Evolutionary conservation across 2,797 vertebrate genomes (phyloP).

Genomic region (Craterocephalus amniculus): DNA sequence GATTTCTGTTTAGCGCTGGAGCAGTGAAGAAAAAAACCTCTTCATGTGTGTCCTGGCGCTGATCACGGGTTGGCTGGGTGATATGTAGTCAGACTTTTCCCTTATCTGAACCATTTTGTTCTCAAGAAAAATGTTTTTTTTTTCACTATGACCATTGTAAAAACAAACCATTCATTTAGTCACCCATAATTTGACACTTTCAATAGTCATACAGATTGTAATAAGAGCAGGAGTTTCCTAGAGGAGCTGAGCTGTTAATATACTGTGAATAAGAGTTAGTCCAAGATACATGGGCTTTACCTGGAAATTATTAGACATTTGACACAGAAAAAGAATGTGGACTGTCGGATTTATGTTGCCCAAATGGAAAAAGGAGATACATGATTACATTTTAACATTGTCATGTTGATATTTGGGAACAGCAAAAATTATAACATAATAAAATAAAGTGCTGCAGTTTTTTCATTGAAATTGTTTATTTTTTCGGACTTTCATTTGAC

Average conservation of each 20-base stretch:
- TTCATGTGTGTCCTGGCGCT: conserved; percentile 73
- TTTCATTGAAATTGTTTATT: background rate
- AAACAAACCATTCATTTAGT: conserved; percentile 25
- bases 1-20: conserved; percentile 66
- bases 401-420: background rate
- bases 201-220: background rate
- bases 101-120: conserved; percentile 61
- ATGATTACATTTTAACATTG: too few species aligned
- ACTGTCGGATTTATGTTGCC: conserved; percentile 1
- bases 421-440: background rate
- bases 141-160: conserved; percentile 15
- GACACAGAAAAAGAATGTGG: background rate
- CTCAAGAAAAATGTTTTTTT: background rate
- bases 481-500: background rate
- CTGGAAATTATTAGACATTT: conserved; percentile 7
- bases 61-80: conserved; percentile 43
- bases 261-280: background rate
- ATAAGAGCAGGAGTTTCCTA: background rate
- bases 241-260: background rate
- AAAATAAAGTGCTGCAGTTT: background rate
- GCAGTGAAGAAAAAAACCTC: conserved; percentile 68
- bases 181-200: conserved; percentile 6
- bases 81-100: conserved; percentile 53
- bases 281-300: background rate
- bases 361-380: background rate